Conservation (phyloP, 2,888 invertebrate genomes). For the Drosophila silvestris region DNA sequence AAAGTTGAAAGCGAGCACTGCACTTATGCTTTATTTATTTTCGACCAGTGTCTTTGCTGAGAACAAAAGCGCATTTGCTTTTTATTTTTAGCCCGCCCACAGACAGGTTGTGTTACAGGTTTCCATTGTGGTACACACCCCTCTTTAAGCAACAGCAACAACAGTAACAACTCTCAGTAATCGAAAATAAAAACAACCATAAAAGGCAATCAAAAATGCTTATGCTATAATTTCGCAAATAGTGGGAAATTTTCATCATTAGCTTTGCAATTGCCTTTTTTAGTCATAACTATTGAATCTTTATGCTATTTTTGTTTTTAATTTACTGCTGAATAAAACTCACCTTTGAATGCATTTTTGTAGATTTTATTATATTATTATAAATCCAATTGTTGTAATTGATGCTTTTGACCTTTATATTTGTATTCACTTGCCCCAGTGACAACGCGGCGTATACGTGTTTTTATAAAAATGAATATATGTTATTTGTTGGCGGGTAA, state of each 20-base stretch:
- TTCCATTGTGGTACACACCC: conserved; percentile 57
- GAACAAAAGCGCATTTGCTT: conserved; percentile 73
- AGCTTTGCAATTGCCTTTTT: conserved; percentile 9
- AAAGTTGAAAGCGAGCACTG: conserved; percentile 24
- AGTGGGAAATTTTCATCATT: conserved; percentile 22
- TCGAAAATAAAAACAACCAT: conserved; percentile 5
- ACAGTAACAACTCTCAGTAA: conserved; percentile 13
- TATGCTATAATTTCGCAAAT: conserved; percentile 21
- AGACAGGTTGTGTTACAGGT: conserved; percentile 49
- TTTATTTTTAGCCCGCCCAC: conserved; percentile 57
- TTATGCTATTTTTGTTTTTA: neutral
- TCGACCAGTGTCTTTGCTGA: conserved; percentile 37
- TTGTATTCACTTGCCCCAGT: conserved; percentile 46
- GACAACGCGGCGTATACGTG: conserved; percentile 68
- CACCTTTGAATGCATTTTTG: conserved; percentile 59
- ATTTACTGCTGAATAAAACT: conserved; percentile 36
- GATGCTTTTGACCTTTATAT: neutral
- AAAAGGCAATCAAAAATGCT: conserved; percentile 13
- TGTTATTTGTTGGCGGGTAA: conserved; percentile 46
- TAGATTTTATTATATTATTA: conserved; percentile 1
- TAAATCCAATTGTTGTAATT: conserved; percentile 7
- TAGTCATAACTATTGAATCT: neutral
- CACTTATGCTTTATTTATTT: conserved; percentile 63
- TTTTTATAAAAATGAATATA: conserved; percentile 9
- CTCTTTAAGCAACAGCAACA: conserved; percentile 34